phyloP scores from a whole-genome alignment of 2,888 invertebrate genomes.

The Drosophila emarginata region DNA sequence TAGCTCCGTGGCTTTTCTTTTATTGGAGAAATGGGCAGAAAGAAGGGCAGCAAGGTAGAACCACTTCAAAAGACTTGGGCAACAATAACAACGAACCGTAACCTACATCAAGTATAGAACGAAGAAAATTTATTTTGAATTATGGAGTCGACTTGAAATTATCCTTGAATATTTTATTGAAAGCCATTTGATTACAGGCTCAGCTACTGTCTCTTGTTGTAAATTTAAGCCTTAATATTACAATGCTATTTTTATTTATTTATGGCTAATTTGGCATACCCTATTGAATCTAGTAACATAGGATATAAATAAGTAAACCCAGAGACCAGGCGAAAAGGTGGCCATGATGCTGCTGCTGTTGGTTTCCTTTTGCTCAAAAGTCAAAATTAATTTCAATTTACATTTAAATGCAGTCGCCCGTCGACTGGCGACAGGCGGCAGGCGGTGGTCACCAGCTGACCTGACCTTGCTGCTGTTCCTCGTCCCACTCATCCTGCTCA shows the following conservation, averaged over 20 bases:
- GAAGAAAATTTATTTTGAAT: neutral
- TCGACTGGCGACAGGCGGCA: conserved; percentile 40
- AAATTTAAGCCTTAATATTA: no score
- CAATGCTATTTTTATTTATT: no score
- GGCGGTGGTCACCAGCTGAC: conserved; percentile 57
- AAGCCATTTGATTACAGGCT: no score
- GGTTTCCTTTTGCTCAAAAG: conserved; percentile 46
- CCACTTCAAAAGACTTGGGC: conserved; percentile 9
- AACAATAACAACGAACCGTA: conserved; percentile 19
- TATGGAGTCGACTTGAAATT: no score
- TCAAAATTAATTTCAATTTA: conserved; percentile 74
- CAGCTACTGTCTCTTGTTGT: no score
- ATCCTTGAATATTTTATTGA: no score
- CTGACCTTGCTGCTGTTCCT: conserved; percentile 37
- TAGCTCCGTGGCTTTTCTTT: neutral
- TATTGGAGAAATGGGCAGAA: conserved; percentile 1
- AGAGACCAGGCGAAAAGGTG: conserved; percentile 42
- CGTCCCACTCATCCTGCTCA: conserved; percentile 55
- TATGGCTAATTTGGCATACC: neutral
- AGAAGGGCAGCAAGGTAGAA: neutral
- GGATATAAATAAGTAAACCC: conserved; percentile 7
- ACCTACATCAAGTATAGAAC: conserved; percentile 62
- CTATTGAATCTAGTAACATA: neutral
- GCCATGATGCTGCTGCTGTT: conserved; percentile 23
- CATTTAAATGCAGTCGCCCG: conserved; percentile 72